These are phyloP conservation scores for Melanotaenia maccullochi DNA, from an alignment of 2,797 vertebrate species.

Conservation along the genomic window DNA sequence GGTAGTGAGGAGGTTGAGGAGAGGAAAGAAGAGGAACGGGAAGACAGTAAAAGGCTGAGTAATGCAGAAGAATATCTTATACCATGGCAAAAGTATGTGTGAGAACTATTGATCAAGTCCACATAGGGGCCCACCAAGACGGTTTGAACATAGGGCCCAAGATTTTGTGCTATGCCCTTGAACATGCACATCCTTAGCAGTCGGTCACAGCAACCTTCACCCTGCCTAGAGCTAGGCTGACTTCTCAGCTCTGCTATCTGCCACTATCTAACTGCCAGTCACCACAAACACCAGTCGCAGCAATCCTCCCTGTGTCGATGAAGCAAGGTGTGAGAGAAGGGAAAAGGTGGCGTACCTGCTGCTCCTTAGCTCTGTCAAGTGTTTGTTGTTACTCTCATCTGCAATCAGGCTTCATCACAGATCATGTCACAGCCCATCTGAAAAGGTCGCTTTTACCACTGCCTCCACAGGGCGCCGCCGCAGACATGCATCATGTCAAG, in stretches of 20 bases:
- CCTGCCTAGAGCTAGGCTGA: conserved; percentile 2
- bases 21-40: no score
- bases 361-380: conserved; percentile 47
- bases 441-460: conserved; percentile 58
- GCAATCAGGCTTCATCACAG: conserved; percentile 60
- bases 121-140: no score
- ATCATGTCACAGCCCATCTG: conserved; percentile 68
- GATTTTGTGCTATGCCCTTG: not conserved
- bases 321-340: conserved; percentile 32
- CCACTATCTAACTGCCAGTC: conserved; percentile 38
- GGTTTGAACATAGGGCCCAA: no score
- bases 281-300: conserved; percentile 55
- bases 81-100: no score
- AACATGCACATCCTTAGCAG: not conserved
- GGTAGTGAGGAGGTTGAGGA: no score
- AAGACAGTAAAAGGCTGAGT: no score
- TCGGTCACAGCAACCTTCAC: conserved; percentile 42
- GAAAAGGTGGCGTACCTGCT: conserved; percentile 32
- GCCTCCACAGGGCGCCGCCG: conserved; percentile 20
- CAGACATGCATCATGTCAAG: conserved; percentile 22
- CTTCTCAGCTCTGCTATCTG: conserved; percentile 28
- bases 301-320: conserved; percentile 21
- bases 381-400: conserved; percentile 57
- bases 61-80: no score
- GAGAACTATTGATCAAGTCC: no score